Evolutionary conservation across 2,113 vertebrate species (phyloP), one percentile per base, ranked within the genome.

Genomic region (Corythornis vintsioides): DNA sequence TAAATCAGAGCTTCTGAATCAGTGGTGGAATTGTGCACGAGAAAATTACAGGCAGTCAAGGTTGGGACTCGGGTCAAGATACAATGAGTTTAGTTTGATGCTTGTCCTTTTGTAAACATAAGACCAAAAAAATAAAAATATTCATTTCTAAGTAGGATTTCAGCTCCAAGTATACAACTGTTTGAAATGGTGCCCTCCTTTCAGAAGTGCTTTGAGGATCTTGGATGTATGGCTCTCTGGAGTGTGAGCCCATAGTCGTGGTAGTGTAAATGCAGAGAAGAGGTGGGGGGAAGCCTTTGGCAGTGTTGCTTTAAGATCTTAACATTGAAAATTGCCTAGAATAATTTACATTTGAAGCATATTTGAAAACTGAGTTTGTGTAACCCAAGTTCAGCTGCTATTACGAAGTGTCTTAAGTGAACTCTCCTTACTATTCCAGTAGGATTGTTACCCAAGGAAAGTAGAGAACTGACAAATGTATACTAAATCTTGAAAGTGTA

Each of bases 91-190:
- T 59, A 22, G 38, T 88, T 89, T 92, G 31, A 50, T 0, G 1
- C 38, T 87, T 86, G 78, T 87, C 81, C 72, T 95, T 96, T 88
- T 95, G 93, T 96, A 95, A 95, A 95, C 89, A 74, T 60, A 83
- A 94, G 87, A 95, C 6, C 0, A 87, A 93, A 45, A 17, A 83
- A 70, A 90, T 88, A 92, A 18, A 11, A 3, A 13, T 10, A 28
- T 21, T 69, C 7, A 77, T 74, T 82, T 67, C 22, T n/a, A 77
- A 60, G 52, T 28, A 79, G 75, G 35, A 72, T 70, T 92, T 19
- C 52, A 94, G 65, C 42, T 91, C 35, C 35, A 66, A 91, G 18
- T 90, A n/a, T 82, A 26, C 42, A 40, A 15, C 42, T 77, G 5
- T 71, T 86, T 83, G 50, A 91, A 86, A 57, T 29, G 13, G 21